Evolutionary conservation across 2,888 invertebrate genomes (phyloP), one percentile per base, ranked within the genome.

Genomic region (Epinotia bilunana): DNA sequence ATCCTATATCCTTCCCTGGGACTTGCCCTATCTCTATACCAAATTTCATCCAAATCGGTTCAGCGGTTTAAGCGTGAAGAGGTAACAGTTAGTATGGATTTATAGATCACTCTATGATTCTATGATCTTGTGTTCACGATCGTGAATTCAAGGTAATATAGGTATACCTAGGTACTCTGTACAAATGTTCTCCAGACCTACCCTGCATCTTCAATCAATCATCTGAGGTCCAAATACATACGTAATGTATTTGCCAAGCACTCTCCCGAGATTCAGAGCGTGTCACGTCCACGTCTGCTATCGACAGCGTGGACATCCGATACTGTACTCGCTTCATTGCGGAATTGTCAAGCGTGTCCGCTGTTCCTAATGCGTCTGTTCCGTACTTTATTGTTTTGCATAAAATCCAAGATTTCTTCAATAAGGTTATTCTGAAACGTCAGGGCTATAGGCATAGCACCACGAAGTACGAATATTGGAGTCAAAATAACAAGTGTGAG

Each of bases 181-280:
- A 12, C 46, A 12, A 49, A 13, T 49, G 49, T 49, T 3, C 4
- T 53, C n/a, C n/a, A n/a, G 13, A 28, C 55, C 33, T 18, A 18
- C 33, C 23, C 23, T 5, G 7, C 23, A n/a, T 55, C 43, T 60
- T 23, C 58, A 43, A 58, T 73, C 60, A 43, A 28, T 73, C 33
- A 73, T 43, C 58, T 53, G n/a, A 33, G 63, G 64, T 69, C 46
- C 57, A 70, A 53, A 65, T 55, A 18, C 70, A 74, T 55, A n/a
- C 11, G 53, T 13, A 65, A 65, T 65, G 18, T 64, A 18, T 65
- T 70, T 64, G 13, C 64, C 60, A 23, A 61, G 57, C 64, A 57
- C 69, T 74, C 68, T 65, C 60, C 55, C 43, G 53, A 43, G 43
- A 74, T 74, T 74, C 65, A 74, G 74, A 74, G 65, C 74, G 74